A percentile compares a stretch with the other conserved stretches of the same genome.
Conservation (phyloP, 2,113 vertebrate genomes). For the Bubo blakistoni region DNA sequence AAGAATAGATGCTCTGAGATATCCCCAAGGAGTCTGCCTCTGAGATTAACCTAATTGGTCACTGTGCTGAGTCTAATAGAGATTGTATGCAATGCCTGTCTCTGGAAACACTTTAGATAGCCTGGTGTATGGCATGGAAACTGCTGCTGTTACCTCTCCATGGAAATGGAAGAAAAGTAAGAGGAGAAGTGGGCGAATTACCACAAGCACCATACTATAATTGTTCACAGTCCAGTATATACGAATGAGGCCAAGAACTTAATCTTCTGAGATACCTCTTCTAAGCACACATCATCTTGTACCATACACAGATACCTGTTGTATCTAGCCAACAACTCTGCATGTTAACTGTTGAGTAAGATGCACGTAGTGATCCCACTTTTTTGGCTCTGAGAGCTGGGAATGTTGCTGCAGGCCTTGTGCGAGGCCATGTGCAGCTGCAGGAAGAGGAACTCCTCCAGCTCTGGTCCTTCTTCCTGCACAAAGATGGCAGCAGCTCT, state of each 20-base stretch:
- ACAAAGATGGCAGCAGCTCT: not conserved
- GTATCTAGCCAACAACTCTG: not conserved
- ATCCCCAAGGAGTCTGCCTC: constrained; percentile 40
- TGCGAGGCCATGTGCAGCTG: rapidly evolving
- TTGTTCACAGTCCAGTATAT: not conserved
- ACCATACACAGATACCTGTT: not conserved
- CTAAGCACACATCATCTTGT: not conserved
- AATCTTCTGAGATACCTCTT: not conserved
- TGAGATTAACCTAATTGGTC: constrained; percentile 68
- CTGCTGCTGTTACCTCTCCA: not conserved
- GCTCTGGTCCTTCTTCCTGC: not conserved
- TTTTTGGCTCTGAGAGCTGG: not conserved
- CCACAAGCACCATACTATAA: not conserved
- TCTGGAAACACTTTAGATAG: not conserved
- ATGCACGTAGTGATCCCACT: not conserved
- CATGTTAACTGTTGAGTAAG: not conserved
- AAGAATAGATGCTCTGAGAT: constrained; percentile 22
- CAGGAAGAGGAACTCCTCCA: not conserved
- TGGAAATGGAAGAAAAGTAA: not conserved
- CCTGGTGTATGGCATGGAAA: not conserved
- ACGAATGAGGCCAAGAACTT: not conserved
- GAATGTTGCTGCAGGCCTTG: not conserved
- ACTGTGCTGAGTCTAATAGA: constrained; percentile 40
- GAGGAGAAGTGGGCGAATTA: not conserved
- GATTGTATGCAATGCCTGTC: not conserved